Evolutionary conservation across 2,888 invertebrate genomes (phyloP).

Genomic region (Amblyjoppa proteus): DNA sequence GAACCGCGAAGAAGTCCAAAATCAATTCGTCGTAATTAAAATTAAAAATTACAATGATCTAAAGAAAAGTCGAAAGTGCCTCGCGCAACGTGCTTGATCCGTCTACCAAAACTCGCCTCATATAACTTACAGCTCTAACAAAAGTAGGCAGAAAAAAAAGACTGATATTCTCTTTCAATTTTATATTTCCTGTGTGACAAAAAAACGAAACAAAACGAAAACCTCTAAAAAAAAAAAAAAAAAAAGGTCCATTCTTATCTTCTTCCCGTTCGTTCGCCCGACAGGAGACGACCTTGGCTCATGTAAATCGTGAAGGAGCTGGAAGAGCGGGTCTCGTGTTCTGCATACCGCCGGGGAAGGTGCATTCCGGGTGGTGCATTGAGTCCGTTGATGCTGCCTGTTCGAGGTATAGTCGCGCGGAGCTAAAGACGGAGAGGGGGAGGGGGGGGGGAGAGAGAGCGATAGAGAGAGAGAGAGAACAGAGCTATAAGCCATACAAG

Average conservation of each 20-base stretch:
- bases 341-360: slow-evolving; percentile 66
- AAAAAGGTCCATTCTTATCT: slow-evolving; percentile 45
- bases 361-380: slow-evolving; percentile 66
- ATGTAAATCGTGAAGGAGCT: slow-evolving; percentile 66
- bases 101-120: too few relatives aligned
- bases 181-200: neutral
- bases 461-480: neutral
- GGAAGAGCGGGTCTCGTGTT: slow-evolving; percentile 61
- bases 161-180: too few relatives aligned
- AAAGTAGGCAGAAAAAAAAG: too few relatives aligned
- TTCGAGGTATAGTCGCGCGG: slow-evolving; percentile 40
- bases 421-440: neutral
- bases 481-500: slow-evolving; percentile 17
- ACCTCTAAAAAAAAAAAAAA: neutral
- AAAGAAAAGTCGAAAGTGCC: too few relatives aligned
- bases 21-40: too few relatives aligned
- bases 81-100: too few relatives aligned
- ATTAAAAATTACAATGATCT: too few relatives aligned
- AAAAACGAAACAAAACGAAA: neutral
- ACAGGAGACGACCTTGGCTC: slow-evolving; percentile 68
- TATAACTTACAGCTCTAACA: too few relatives aligned
- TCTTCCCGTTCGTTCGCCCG: slow-evolving; percentile 62
- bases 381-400: slow-evolving; percentile 50
- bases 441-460: neutral
- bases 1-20: too few relatives aligned